Evolutionary conservation across 2,113 vertebrate species (phyloP), one percentile per base, ranked within the genome.

Genomic region (Gadus chalcogrammus): DNA sequence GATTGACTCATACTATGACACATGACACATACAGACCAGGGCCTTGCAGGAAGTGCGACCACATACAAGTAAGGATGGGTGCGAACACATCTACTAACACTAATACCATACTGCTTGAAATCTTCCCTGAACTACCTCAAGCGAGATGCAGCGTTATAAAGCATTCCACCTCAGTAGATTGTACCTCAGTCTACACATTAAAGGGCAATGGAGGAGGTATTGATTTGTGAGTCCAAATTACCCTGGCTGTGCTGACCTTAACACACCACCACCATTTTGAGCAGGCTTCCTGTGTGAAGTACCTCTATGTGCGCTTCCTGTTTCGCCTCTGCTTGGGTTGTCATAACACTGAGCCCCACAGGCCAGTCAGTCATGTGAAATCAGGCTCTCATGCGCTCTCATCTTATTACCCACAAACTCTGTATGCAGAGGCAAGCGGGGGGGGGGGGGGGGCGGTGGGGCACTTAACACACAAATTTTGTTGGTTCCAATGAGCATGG

Each of bases 221-320:
- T 75, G 48, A 75, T 65, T 69, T 66, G 67, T 70, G 53, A 71
- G 73, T 59, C 64, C 15, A 60, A 81, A 64, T 16, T 71, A 70
- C 31, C 4, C 75, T 68, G 62, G 55, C 59, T 61, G 53, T 55
- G 58, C 48, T 74, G 56, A 58, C 38, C 69, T 71, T 77, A 68
- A 80, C 79, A 86, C 71, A 85, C 80, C 76, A 69, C 64, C 71
- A 74, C 76, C 75, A 53, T 70, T 60, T 79, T 89, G 76, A 80
- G 79, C 80, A 1, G 55, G 83, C 81, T 89, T 90, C 89, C 89
- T 90, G 89, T 90, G 86, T 88, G 89, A 89, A 88, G 84, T 85
- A 84, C 80, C 88, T 82, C 67, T 16, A 28, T 83, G 75, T 69
- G 76, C 69, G 85, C 83, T 90, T 90, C 89, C 89, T 90, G 88